Evolutionary conservation across 2,113 vertebrate species (phyloP), one percentile per base, ranked within the genome.

Genomic region (Regulus satrapa): DNA sequence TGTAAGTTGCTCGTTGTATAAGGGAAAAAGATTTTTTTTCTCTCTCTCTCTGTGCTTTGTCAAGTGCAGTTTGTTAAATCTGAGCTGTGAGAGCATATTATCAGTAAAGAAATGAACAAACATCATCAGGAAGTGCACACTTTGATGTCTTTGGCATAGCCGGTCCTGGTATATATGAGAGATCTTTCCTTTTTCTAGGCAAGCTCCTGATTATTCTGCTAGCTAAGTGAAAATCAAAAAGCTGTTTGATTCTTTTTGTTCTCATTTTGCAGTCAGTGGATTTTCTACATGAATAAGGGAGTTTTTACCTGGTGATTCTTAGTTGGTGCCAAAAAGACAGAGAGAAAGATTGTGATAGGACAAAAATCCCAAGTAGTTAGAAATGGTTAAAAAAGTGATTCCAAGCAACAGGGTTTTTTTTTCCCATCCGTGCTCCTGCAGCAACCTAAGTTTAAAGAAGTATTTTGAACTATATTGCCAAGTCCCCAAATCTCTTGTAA

Each of bases 311-410:
- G 18, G 9, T 83, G 36, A 32, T 88, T 76, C 49, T 67, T 45
- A 62, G 8, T 32, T 88, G 6, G 7, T 59, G 46, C 34, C 20
- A 26, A 74, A 74, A 75, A 88, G 24, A 59, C 25, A 80, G 24
- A 32, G n/a, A n/a, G 32, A 14, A 18, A 16, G 11, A 16, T 17
- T 13, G 7, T 23, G 7, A 3, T 1, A 14, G 3, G 9, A 11
- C 3, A 6, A 28, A 7, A 89, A 41, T 55, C 29, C 2, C 15
- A 28, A 23, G 8, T 46, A 48, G 6, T 40, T 67, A 63, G 31
- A 88, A 62, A 43, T 66, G 15, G 8, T 71, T 93, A 28, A 21
- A 76, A 83, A 61, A 12, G 12, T 59, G 18, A 40, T 78, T 89
- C 9, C 19, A 63, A 76, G 25, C 17, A 52, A 19, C 2, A 3